Evolutionary conservation across 2,113 vertebrate genomes (phyloP).

Genomic region (Lasiurus borealis): DNA sequence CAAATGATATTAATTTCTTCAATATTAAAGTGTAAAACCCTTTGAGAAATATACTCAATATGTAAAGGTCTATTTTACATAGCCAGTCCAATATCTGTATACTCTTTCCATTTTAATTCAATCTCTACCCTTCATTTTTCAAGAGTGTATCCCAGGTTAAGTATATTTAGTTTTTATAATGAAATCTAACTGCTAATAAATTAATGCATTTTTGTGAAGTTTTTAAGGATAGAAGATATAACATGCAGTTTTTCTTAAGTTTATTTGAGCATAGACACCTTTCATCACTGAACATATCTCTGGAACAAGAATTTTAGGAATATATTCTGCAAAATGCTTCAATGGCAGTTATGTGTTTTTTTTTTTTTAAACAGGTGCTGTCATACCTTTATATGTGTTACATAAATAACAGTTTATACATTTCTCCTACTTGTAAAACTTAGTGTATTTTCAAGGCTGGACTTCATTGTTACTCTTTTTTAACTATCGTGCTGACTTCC

Average conservation of each 20-base stretch:
- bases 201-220: background rate
- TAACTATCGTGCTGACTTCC: background rate
- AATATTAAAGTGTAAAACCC: no score
- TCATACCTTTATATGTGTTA: background rate
- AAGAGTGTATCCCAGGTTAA: no score
- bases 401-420: background rate
- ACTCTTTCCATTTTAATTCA: no score
- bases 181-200: background rate
- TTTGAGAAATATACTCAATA: no score
- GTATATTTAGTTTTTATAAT: no score
- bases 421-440: background rate
- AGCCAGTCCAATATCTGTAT: no score
- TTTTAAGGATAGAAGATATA: background rate
- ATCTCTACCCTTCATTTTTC: no score
- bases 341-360: background rate
- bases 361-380: background rate
- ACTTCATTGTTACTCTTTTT: background rate
- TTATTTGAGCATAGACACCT: background rate
- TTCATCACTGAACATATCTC: background rate
- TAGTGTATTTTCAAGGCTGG: background rate
- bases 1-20: no score
- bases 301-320: background rate
- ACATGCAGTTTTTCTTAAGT: background rate
- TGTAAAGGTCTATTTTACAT: no score
- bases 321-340: background rate